Conservation (phyloP, 2,113 vertebrate species). For the Oncorhynchus mykiss region DNA sequence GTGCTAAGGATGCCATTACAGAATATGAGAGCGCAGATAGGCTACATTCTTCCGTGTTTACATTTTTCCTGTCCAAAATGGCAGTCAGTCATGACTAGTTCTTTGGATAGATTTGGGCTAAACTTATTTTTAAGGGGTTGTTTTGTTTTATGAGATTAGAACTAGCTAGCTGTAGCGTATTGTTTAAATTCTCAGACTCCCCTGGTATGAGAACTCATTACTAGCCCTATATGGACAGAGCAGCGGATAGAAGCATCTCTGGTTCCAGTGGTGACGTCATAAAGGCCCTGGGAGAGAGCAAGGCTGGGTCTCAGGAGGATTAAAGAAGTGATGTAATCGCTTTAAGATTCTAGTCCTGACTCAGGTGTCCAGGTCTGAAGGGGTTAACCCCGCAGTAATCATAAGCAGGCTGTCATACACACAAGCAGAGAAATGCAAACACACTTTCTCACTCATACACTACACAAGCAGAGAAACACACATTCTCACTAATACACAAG, state of each 20-base stretch:
- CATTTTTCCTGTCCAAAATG: neutral
- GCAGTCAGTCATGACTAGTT: neutral
- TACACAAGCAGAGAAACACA: neutral
- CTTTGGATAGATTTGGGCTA: neutral
- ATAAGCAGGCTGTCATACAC: slow-evolving; percentile 20
- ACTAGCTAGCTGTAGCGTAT: no score
- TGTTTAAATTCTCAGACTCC: neutral
- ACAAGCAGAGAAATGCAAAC: neutral
- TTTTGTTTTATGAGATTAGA: no score
- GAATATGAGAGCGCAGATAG: no score
- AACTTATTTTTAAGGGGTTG: no score
- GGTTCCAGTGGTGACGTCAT: slow-evolving; percentile 20
- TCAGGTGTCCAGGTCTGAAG: slow-evolving; percentile 29
- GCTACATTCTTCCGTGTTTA: neutral
- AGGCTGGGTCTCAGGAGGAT: slow-evolving; percentile 46
- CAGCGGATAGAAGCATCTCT: slow-evolving; percentile 20
- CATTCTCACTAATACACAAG: neutral
- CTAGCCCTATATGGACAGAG: neutral
- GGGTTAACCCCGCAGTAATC: slow-evolving; percentile 59
- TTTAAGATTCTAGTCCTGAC: slow-evolving; percentile 25
- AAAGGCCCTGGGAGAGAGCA: slow-evolving; percentile 4
- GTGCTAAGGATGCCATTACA: no score
- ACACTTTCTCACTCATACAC: neutral
- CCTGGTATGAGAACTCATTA: neutral
- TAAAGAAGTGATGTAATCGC: slow-evolving; percentile 62